phyloP scores from a whole-genome alignment of 2,113 vertebrate species.

The Alligator mississippiensis region DNA sequence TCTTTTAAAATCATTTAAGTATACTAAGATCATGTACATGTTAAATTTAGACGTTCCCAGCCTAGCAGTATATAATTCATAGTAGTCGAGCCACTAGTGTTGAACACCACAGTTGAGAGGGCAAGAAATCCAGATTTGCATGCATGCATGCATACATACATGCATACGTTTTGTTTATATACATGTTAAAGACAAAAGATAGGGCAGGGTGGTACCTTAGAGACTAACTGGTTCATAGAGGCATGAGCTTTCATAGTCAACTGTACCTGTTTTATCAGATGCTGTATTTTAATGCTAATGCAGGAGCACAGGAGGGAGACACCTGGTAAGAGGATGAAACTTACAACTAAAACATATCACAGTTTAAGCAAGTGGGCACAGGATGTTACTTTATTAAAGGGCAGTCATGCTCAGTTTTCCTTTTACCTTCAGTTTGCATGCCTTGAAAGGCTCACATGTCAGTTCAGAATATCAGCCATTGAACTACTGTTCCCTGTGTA shows the following conservation, averaged over 20 bases:
- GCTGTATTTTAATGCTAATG: background rate
- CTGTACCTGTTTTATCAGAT: background rate
- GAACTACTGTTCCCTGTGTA: background rate
- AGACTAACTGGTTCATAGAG: background rate
- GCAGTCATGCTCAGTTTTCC: background rate
- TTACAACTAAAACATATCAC: background rate
- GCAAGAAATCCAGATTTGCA: background rate
- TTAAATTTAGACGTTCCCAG: background rate
- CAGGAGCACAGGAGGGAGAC: background rate
- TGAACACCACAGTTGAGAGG: background rate
- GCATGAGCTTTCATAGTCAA: background rate
- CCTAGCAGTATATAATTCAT: background rate
- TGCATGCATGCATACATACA: no score
- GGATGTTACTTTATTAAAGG: background rate
- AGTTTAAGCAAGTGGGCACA: background rate
- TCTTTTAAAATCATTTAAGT: background rate
- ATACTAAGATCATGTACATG: background rate
- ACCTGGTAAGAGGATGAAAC: background rate
- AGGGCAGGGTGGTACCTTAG: background rate
- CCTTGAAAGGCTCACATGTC: background rate
- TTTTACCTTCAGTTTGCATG: background rate
- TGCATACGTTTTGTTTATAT: background rate
- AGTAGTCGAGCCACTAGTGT: background rate
- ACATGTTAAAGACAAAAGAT: accelerated
- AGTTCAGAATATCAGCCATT: background rate